A percentile compares a stretch with the other conserved stretches of the same genome.
Conservation (phyloP, 2,888 invertebrate genomes). For the Ochropleura plecta region DNA sequence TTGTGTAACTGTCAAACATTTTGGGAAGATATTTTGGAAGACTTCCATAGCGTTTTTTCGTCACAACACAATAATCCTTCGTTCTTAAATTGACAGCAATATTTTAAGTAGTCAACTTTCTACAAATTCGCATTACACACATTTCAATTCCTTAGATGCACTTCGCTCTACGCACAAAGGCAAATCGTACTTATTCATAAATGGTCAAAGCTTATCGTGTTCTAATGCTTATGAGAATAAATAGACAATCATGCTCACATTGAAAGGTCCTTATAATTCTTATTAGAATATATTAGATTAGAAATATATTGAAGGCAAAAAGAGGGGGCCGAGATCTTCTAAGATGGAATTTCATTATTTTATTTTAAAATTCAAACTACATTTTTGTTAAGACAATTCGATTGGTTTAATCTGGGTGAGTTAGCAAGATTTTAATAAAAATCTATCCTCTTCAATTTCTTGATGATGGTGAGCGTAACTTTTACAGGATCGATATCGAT, state of each 20-base stretch:
- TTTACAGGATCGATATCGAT: too few species aligned
- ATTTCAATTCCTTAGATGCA: slow-evolving; percentile 62
- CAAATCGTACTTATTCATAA: slow-evolving; percentile 31
- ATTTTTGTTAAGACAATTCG: slow-evolving; percentile 2
- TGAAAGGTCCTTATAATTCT: slow-evolving; percentile 27
- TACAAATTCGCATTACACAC: slow-evolving; percentile 15
- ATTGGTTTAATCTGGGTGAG: neutral
- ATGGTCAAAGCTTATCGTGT: slow-evolving; percentile 46
- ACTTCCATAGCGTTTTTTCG: neutral
- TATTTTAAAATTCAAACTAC: slow-evolving; percentile 13
- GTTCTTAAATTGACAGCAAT: neutral
- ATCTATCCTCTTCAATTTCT: too few species aligned
- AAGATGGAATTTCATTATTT: slow-evolving; percentile 3
- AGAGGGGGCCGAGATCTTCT: slow-evolving; percentile 14
- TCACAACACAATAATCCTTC: neutral
- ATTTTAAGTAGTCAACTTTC: neutral
- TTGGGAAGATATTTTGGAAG: neutral
- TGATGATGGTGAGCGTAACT: too few species aligned
- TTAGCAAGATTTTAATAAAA: too few species aligned
- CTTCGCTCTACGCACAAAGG: slow-evolving; percentile 18
- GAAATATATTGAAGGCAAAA: slow-evolving; percentile 47
- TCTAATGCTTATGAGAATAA: slow-evolving; percentile 12
- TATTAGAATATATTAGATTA: slow-evolving; percentile 26
- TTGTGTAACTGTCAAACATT: neutral
- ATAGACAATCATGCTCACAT: slow-evolving; percentile 31